Percentiles rank a stretch among this genome's conserved stretches.
phyloP scores from a whole-genome alignment of 2,113 vertebrate genomes.

The Bettongia penicillata region DNA sequence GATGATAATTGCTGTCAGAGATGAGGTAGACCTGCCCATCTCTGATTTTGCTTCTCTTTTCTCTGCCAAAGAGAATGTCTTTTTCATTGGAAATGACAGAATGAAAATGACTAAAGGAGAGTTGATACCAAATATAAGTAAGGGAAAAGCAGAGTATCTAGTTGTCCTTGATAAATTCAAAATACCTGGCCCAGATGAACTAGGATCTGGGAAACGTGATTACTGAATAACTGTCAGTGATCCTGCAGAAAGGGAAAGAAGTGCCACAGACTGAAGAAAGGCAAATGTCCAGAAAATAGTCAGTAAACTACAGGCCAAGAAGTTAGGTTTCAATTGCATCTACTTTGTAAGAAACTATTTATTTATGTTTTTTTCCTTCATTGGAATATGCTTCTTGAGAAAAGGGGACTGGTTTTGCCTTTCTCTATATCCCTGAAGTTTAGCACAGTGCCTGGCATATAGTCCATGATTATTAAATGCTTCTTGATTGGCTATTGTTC shows the following conservation, averaged over 20 bases:
- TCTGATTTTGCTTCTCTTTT: neutral
- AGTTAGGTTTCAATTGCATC: neutral
- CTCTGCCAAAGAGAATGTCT: neutral
- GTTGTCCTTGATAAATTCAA: neutral
- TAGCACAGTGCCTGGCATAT: neutral
- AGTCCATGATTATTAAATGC: neutral
- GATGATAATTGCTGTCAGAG: neutral
- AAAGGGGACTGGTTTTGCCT: neutral
- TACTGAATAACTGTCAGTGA: neutral
- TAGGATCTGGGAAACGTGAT: neutral
- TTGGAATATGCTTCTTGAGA: neutral
- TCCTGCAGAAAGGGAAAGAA: neutral
- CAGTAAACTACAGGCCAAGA: neutral
- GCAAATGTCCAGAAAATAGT: neutral
- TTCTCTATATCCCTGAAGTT: neutral
- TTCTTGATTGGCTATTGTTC: neutral
- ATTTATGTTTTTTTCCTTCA: neutral
- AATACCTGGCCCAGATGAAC: neutral
- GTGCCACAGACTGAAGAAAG: neutral
- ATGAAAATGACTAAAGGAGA: neutral
- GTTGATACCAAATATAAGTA: neutral
- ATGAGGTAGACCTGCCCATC: neutral
- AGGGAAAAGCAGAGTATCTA: neutral
- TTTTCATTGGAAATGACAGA: neutral
- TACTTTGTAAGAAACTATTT: neutral